phyloP scores from a whole-genome alignment of 2,888 invertebrate species.

The Orthosia incerta region DNA sequence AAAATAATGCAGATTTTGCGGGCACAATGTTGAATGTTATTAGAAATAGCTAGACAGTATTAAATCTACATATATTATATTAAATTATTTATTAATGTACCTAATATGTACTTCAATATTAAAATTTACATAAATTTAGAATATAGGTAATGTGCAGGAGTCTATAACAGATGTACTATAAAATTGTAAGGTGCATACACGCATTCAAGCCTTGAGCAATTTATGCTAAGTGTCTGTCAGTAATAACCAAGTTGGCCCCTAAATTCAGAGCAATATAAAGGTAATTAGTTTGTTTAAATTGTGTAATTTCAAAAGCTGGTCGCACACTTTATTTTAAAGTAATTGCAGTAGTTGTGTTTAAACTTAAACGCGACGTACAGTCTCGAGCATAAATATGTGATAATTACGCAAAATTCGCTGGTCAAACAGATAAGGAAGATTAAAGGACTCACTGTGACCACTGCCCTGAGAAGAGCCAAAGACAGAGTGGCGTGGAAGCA shows the following conservation, averaged over 20 bases:
- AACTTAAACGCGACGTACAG: not conserved
- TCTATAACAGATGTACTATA: not conserved
- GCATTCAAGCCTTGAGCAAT: slow-evolving; percentile 39
- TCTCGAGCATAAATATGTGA: not conserved
- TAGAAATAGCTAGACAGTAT: too few species aligned
- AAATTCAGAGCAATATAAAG: slow-evolving; percentile 20
- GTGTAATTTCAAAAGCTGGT: slow-evolving; percentile 18
- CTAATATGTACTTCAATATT: too few species aligned
- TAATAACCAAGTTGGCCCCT: slow-evolving; percentile 28
- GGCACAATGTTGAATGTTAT: too few species aligned
- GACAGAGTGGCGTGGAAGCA: too few species aligned
- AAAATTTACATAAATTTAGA: not conserved
- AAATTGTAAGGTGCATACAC: slow-evolving; percentile 2
- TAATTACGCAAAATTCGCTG: not conserved
- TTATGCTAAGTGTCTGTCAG: slow-evolving; percentile 42
- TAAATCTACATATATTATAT: too few species aligned
- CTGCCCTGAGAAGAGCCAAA: too few species aligned
- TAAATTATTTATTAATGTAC: too few species aligned
- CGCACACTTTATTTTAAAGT: not conserved
- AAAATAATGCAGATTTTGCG: not conserved
- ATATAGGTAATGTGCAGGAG: not conserved
- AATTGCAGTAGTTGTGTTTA: not conserved
- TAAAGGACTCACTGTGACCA: too few species aligned
- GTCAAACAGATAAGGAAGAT: too few species aligned
- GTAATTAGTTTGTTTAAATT: slow-evolving; percentile 35